Evolutionary conservation across 30 jellyfish, hydroid and myxozoan genomes (phyloP).

Genomic region (Hydra vulgaris): DNA sequence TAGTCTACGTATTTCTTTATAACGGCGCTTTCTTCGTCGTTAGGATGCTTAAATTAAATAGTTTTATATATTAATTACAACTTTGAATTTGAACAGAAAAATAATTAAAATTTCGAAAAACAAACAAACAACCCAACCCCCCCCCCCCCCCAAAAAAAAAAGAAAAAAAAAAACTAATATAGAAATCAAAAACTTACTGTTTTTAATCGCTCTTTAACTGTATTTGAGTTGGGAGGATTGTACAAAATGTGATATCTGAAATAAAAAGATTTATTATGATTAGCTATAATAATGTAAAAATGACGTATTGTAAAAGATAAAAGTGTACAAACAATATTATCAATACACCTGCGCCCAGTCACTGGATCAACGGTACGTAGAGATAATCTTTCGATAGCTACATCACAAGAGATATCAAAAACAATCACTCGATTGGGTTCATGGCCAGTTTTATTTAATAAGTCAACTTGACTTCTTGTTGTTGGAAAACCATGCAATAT

Average conservation of each 20-base stretch:
- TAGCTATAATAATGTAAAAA: neutral
- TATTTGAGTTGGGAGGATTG: constrained; percentile 79
- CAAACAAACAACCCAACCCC: neutral
- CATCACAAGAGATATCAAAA: constrained; percentile 70
- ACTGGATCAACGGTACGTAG: constrained; percentile 78
- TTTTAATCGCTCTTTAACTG: constrained; percentile 57
- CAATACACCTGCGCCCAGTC: constrained; percentile 67
- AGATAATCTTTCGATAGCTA: constrained; percentile 63
- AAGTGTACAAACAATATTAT: too few relatives aligned
- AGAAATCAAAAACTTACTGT: constrained; percentile 31
- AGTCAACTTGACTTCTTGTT: constrained; percentile 77
- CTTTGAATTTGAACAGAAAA: too few relatives aligned
- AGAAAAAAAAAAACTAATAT: neutral
- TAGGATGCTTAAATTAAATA: constrained; percentile 61
- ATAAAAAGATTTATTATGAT: neutral
- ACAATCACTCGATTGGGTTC: constrained; percentile 78
- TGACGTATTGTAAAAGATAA: too few relatives aligned
- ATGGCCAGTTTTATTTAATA: constrained; percentile 52
- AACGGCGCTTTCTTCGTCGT: constrained; percentile 71
- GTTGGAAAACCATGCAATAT: constrained; percentile 94
- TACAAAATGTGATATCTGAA: constrained; percentile 79
- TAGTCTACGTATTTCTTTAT: constrained; percentile 47
- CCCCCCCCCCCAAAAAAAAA: too few relatives aligned
- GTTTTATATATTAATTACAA: neutral
- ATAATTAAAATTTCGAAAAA: neutral